Evolutionary conservation across 2,888 invertebrate species (phyloP).

Genomic region (Linhomoeus sp.): DNA sequence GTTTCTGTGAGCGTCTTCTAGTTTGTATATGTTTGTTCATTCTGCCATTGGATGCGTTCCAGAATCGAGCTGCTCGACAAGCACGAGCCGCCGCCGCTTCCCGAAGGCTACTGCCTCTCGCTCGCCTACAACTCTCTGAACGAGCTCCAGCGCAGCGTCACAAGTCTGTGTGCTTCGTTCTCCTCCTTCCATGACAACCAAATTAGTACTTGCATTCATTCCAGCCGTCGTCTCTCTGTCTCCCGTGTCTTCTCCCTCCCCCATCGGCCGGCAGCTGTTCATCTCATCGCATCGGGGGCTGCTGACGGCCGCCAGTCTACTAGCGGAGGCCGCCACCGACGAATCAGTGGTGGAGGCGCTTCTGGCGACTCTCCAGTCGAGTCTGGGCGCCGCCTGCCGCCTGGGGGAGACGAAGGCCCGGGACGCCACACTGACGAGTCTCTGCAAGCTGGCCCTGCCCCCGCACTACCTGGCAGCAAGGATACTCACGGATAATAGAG

Average conservation of each 20-base stretch:
- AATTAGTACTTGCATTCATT: too few species aligned
- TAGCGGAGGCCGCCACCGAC: constrained; percentile 79
- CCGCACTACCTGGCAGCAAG: constrained; percentile 48
- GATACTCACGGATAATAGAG: too few species aligned
- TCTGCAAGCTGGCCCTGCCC: constrained; percentile 87
- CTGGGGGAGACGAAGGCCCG: constrained; percentile 54
- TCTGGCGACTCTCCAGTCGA: constrained; percentile 68
- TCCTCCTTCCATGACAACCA: too few species aligned
- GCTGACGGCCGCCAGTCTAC: constrained; percentile 65
- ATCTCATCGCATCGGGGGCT: constrained; percentile 88
- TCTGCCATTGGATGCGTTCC: too few species aligned
- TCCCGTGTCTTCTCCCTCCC: too few species aligned
- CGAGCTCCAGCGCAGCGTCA: neutral
- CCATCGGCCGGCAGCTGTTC: constrained; percentile 53
- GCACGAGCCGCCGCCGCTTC: constrained; percentile 70
- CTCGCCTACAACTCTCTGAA: constrained; percentile 51
- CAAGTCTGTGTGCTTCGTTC: too few species aligned
- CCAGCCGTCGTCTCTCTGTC: too few species aligned
- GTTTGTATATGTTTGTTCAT: too few species aligned
- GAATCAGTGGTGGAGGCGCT: constrained; percentile 76
- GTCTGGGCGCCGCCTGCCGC: constrained; percentile 69
- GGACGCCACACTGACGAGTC: constrained; percentile 78
- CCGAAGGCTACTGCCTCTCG: constrained; percentile 93
- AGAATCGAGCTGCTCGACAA: constrained; percentile 91
- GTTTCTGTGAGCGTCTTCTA: constrained; percentile 59